Evolutionary conservation across 2,113 vertebrate species (phyloP).

Genomic region (Ceyx cyanopectus): DNA sequence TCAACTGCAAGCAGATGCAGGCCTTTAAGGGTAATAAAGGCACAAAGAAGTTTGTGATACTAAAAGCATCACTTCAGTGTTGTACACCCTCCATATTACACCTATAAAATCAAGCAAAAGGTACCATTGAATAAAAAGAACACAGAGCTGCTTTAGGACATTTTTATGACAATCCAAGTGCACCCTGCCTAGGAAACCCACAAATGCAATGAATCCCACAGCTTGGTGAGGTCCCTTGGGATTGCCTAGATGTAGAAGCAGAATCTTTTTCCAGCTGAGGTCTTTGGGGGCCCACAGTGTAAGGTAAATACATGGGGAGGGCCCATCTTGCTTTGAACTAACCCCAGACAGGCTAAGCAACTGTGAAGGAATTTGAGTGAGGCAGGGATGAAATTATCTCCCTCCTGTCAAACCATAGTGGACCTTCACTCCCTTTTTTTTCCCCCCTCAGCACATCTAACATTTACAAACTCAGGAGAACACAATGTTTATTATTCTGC

Average conservation of each 20-base stretch:
- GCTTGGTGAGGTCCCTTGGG: not conserved
- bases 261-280: not conserved
- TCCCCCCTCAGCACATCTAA: not conserved
- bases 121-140: not conserved
- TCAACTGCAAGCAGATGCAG: not conserved
- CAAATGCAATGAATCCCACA: not conserved
- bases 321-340: not conserved
- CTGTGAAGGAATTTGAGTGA: rapidly evolving
- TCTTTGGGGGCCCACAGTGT: not conserved
- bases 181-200: not conserved
- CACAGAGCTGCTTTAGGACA: not conserved
- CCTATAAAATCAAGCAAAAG: not conserved
- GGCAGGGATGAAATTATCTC: not conserved
- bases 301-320: rapidly evolving
- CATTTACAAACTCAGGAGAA: not conserved
- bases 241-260: not conserved
- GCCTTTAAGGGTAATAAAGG: not conserved
- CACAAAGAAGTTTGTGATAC: not conserved
- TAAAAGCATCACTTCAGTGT: not conserved
- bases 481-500: not conserved
- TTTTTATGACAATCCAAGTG: not conserved
- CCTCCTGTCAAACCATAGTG: not conserved
- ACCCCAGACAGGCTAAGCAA: not conserved
- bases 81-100: not conserved
- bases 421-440: not conserved